These are phyloP conservation scores for Corythornis madagascariensis DNA, from an alignment of 2,113 vertebrate genomes.

Conservation along the genomic window DNA sequence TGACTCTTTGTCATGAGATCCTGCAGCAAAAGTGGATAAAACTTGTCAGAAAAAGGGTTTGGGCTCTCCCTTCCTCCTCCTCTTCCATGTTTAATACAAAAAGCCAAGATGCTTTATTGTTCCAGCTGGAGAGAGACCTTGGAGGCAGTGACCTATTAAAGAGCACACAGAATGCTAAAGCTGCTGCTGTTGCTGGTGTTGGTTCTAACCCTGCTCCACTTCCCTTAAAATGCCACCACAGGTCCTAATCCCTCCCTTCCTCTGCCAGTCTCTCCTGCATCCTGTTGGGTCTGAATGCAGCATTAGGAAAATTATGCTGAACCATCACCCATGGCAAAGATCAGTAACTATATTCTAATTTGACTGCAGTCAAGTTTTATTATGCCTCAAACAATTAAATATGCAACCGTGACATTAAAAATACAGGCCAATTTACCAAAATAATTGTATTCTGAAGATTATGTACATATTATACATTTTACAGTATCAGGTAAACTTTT, in stretches of 20 bases:
- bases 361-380: conserved; percentile 72
- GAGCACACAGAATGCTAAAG: too few relatives aligned
- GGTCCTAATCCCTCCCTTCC: neutral
- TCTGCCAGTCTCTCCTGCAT: neutral
- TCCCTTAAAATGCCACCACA: accelerated
- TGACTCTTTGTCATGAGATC: neutral
- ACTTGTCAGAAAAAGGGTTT: neutral
- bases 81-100: neutral
- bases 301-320: neutral
- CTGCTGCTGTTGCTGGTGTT: accelerated
- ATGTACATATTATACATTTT: conserved; percentile 89
- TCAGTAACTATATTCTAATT: conserved; percentile 45
- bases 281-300: accelerated
- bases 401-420: conserved; percentile 77
- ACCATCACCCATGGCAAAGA: neutral
- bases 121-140: neutral
- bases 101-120: too few relatives aligned
- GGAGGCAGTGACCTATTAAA: too few relatives aligned
- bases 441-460: conserved; percentile 83
- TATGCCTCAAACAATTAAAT: conserved; percentile 82
- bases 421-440: conserved; percentile 83
- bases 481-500: conserved; percentile 76
- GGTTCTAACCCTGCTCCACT: neutral
- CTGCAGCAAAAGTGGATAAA: neutral
- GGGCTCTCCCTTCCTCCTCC: too few relatives aligned